Evolutionary conservation across 1,140 invertebrate genomes (phyloP), one percentile per base, ranked within the genome.

Genomic region (Drosophila nasuta): DNA sequence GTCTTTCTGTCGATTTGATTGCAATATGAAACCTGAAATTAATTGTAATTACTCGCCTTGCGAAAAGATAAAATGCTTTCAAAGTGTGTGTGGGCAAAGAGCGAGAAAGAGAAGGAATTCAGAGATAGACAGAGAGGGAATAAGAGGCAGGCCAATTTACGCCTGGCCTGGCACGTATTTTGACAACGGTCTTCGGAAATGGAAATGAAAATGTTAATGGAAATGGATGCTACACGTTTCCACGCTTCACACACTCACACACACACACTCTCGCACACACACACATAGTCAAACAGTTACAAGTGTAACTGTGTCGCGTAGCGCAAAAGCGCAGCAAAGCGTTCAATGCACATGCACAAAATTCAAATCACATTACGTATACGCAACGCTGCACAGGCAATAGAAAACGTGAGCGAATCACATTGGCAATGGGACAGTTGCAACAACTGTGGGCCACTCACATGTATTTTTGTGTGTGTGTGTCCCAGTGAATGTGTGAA

Each of bases 301-400:
- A 43, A 43, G 35, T 38, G 35, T 38, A 38, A 43, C 41, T 38
- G 35, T 43, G 57, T 60, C 43, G 41, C 57, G 25, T 46, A 11
- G 63, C 25, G 35, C 35, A 52, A 69, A 69, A 70, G 76, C 65
- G 66, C 79, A 79, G 58, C 59, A 75, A 58, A 73, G 58, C 66
- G 62, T 69, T 60, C 60, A 79, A 46, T 87, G 83, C 83, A 87
- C 83, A 82, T 88, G 82, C 83, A 88, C 71, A 87, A 79, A 79
- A 87, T 86, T 88, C 66, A 88, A 87, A 87, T 88, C 73, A 57
- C 77, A 87, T 87, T 87, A 88, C 83, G 83, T 88, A 87, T 87
- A 87, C 83, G 83, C 80, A 83, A 75, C 77, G 77, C 58, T 87
- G 85, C 63, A 43, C 80, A 75, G 46, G 65, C 28, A 72, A 79